phyloP scores from a whole-genome alignment of 2,797 vertebrate genomes.

The Sylvilagus floridanus region DNA sequence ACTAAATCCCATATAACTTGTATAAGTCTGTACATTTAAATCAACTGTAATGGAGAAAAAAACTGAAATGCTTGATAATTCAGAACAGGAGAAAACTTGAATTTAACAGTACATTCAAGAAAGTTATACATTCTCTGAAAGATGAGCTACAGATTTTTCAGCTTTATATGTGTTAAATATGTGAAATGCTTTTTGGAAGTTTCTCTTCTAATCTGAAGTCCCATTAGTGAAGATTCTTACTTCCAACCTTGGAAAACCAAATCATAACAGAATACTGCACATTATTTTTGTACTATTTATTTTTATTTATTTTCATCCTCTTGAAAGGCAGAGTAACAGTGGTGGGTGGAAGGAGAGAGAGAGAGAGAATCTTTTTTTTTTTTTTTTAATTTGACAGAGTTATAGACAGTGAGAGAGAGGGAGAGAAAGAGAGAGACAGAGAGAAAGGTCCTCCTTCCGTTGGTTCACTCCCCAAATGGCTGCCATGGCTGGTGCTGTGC shows the following conservation, averaged over 20 bases:
- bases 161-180: background rate
- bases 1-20: constrained; percentile 56
- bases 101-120: constrained; percentile 22
- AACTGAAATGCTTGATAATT: constrained; percentile 46
- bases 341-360: too few species aligned
- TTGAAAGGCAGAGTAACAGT: too few species aligned
- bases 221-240: background rate
- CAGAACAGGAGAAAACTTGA: constrained; percentile 57
- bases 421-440: too few species aligned
- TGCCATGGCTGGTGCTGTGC: too few species aligned
- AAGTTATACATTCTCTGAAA: background rate
- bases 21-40: constrained; percentile 56
- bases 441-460: too few species aligned
- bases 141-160: constrained; percentile 6
- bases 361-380: too few species aligned
- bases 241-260: constrained; percentile 39
- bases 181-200: background rate
- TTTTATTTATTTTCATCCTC: too few species aligned
- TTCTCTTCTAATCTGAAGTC: constrained; percentile 54
- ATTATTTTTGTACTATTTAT: background rate
- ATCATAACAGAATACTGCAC: background rate
- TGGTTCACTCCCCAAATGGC: too few species aligned
- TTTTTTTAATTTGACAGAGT: too few species aligned
- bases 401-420: too few species aligned
- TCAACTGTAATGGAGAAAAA: constrained; percentile 41